Base-by-base conservation (phyloP, 2,888 invertebrate genomes). In the Parasteatoda lunata region DNA sequence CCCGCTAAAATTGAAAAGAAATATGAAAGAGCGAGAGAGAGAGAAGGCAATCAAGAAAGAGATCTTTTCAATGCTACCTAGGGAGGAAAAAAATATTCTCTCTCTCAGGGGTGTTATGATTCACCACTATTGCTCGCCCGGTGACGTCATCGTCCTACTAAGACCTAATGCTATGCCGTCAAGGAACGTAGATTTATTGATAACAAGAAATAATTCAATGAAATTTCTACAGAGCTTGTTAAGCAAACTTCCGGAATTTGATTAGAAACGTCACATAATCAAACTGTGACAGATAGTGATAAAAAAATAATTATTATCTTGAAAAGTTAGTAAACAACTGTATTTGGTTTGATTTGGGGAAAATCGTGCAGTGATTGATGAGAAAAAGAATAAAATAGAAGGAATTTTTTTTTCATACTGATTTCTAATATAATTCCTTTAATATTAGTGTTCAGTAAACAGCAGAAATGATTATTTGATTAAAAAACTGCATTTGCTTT, bases 131-230 rank as follows among this genome's bases (percentile, higher is more conserved):
- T 49, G 66, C 66, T 51, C 68, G 51, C 68, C 30, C 30, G 30
- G 45, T 73, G 77, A 77, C 77, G 77, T 77, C 77, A 77, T 9
- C 47, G 6, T 30, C 13, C 6, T 73, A 45, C 54, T 52, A 54
- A 73, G 51, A 54, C 45, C 45, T 45, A 73, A 54, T 52, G 45
- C 52, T 52, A 54, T n/a, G 8, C n/a, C n/a, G n/a, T 59, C 59
- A 0, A 7, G 4, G 9, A 4, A 59, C 59, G 5, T n/a, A 59
- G 59, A 59, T 59, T 59, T 59, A 59, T 59, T 11, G 59, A 59
- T 6, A 59, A 59, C 59, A 4, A 59, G 30, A 2, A 30, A 30
- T 30, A 30, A 30, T 30, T 59, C 59, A 59, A 59, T 59, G 59
- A 59, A 59, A 59, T 59, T 3, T 11, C n/a, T 59, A 13, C 59